phyloP scores from a whole-genome alignment of 1,140 invertebrate genomes.

The Nymphalis io region DNA sequence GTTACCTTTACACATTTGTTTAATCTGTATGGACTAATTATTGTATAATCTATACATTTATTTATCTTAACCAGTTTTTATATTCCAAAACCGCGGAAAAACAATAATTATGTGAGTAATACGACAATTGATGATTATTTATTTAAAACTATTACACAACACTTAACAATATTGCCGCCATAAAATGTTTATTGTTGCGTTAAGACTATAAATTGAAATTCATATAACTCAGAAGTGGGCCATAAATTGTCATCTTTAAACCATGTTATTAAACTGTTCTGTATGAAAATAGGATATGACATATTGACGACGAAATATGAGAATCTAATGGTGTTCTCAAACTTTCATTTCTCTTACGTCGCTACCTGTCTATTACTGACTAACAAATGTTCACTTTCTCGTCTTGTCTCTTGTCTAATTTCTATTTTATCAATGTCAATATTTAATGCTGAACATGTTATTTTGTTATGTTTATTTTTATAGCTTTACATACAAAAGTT shows the following conservation, averaged over 20 bases:
- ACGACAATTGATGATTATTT: not conserved
- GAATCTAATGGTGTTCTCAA: slow-evolving; percentile 16
- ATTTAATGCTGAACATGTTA: not conserved
- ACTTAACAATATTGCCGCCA: slow-evolving; percentile 4
- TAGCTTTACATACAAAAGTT: too few species aligned
- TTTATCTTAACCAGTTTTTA: not conserved
- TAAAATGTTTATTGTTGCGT: not conserved
- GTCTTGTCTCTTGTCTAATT: slow-evolving; percentile 4
- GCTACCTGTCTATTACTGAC: slow-evolving; percentile 16
- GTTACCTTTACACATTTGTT: not conserved
- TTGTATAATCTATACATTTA: not conserved
- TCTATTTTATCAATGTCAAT: slow-evolving; percentile 10
- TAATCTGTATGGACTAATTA: not conserved
- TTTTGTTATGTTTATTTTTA: not conserved
- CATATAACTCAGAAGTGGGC: not conserved
- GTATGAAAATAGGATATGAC: not conserved
- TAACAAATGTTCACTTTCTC: slow-evolving; percentile 26
- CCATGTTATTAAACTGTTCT: not conserved
- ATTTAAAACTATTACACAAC: slow-evolving; percentile 3
- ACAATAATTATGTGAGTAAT: not conserved
- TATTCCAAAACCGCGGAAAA: not conserved
- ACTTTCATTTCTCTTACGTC: slow-evolving; percentile 32
- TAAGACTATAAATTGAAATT: slow-evolving; percentile 2
- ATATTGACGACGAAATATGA: not conserved
- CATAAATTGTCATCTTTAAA: not conserved